Percentiles rank a stretch among this genome's conserved stretches.
These are phyloP conservation scores for Ormyrus nitidulus DNA, from an alignment of 2,888 invertebrate genomes.

Conservation along the genomic window DNA sequence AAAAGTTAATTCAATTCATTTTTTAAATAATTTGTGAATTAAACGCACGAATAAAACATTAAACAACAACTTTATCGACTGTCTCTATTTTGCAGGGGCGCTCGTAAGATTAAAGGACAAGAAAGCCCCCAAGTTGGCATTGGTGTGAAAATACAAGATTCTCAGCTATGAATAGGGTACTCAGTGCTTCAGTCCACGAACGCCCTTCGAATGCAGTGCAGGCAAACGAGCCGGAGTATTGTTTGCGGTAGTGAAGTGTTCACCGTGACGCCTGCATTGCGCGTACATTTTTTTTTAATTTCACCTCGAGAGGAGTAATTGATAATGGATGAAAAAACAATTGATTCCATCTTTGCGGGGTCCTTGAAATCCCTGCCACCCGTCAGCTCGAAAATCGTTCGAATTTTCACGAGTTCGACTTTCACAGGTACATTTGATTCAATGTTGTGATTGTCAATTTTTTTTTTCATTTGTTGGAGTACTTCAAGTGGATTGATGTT, in stretches of 20 bases:
- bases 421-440: slow-evolving; percentile 87
- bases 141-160: background rate
- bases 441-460: background rate
- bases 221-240: background rate
- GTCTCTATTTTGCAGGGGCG: too few species aligned
- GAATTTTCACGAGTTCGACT: slow-evolving; percentile 98
- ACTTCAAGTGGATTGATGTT: background rate
- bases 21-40: too few species aligned
- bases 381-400: slow-evolving; percentile 97
- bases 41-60: too few species aligned
- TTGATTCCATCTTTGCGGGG: slow-evolving; percentile 93
- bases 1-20: too few species aligned
- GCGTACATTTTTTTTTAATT: background rate
- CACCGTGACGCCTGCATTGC: background rate
- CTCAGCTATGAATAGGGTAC: background rate
- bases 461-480: background rate
- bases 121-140: too few species aligned
- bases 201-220: background rate
- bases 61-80: too few species aligned
- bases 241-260: background rate
- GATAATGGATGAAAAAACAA: slow-evolving; percentile 91
- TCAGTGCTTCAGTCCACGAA: background rate
- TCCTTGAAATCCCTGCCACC: slow-evolving; percentile 92
- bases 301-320: background rate
- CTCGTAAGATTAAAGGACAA: too few species aligned